These are phyloP conservation scores for Graptemys geographica DNA, from an alignment of 2,797 vertebrate genomes.

Conservation along the genomic window DNA sequence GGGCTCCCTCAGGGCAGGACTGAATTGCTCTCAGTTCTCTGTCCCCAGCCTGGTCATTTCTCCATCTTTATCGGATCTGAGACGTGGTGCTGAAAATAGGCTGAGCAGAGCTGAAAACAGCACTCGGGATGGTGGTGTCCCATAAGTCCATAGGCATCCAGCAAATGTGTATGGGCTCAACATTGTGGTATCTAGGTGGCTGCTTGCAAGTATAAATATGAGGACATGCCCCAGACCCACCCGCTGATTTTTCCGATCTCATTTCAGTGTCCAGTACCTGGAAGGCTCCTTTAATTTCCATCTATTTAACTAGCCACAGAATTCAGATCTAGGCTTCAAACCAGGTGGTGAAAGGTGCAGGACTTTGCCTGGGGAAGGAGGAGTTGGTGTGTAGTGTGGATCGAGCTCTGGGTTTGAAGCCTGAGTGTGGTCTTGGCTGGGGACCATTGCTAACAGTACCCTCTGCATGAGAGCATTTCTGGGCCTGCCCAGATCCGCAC, in stretches of 20 bases:
- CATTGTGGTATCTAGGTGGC: too few relatives aligned
- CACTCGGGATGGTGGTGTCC: too few relatives aligned
- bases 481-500: background rate
- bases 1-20: too few relatives aligned
- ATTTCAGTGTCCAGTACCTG: background rate
- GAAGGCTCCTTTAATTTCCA: background rate
- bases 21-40: too few relatives aligned
- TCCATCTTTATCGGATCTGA: too few relatives aligned
- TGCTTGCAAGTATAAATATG: background rate
- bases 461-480: background rate
- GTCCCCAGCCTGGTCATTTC: too few relatives aligned
- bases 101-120: too few relatives aligned
- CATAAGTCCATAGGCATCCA: too few relatives aligned
- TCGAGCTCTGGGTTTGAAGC: too few relatives aligned
- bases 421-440: background rate
- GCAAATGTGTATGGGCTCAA: too few relatives aligned
- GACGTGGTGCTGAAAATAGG: too few relatives aligned
- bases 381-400: too few relatives aligned
- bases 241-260: background rate
- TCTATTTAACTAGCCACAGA: background rate
- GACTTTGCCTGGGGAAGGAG: background rate
- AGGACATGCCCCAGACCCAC: background rate
- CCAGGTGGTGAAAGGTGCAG: background rate
- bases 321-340: background rate
- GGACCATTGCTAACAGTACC: background rate